Percentiles rank a stretch among this genome's conserved stretches.
Conservation (phyloP, 2,797 vertebrate genomes). For the Sparidentex hasta region DNA sequence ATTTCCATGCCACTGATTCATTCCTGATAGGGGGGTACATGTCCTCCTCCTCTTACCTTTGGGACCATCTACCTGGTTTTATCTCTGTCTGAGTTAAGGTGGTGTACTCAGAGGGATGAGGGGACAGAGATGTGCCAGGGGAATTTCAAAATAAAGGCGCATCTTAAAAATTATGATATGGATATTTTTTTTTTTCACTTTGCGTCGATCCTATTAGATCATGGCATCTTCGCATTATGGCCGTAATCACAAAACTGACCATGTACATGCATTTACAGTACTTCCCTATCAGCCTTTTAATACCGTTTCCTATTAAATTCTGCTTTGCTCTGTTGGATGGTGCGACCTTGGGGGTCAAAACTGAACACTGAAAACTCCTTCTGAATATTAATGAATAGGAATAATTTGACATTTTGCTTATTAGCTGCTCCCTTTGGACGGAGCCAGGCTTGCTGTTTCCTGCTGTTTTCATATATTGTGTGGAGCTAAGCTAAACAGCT, state of each 20-base stretch:
- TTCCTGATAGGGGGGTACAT: too few relatives aligned
- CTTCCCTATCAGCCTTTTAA: background rate
- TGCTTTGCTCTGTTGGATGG: background rate
- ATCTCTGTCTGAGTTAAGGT: too few relatives aligned
- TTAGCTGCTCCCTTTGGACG: background rate
- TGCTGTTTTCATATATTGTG: background rate
- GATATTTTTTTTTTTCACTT: too few relatives aligned
- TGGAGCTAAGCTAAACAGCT: background rate
- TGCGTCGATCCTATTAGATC: too few relatives aligned
- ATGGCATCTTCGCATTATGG: background rate
- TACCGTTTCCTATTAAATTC: constrained; percentile 2
- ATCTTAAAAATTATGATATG: too few relatives aligned
- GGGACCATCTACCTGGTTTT: too few relatives aligned
- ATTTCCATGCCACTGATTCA: too few relatives aligned
- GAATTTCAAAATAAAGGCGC: too few relatives aligned
- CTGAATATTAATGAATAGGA: background rate
- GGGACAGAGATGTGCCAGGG: too few relatives aligned
- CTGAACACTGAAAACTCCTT: too few relatives aligned
- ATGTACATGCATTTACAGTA: background rate
- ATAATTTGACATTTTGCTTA: background rate
- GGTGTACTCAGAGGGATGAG: too few relatives aligned
- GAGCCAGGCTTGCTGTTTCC: background rate
- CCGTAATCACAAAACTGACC: background rate
- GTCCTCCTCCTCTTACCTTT: too few relatives aligned
- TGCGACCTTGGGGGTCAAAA: constrained; percentile 1